Base-by-base conservation (phyloP, 2,797 vertebrate species). In the Pogonophryne albipinna region DNA sequence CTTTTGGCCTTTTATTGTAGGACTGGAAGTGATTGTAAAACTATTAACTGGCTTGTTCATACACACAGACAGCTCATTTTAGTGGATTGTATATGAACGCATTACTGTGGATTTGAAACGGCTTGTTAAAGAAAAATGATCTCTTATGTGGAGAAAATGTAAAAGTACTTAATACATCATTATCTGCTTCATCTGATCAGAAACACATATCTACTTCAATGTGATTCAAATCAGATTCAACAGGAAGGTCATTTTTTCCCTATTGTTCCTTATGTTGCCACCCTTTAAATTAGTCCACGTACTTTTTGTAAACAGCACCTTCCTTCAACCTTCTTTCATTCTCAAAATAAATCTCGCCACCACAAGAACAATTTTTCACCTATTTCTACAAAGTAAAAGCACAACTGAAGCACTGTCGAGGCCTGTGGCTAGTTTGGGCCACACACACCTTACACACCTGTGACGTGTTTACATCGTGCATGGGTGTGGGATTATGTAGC, bases 51-150 rank as follows among this genome's bases (percentile, higher is more conserved):
- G 15, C 20, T 47, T 27, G 20, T 75, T 72, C n/a, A 50, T 59
- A 31, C n/a, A n/a, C n/a, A n/a, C 57, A 63, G 50, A 74, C n/a
- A 34, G 42, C 6, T 77, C 0, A 16, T 50, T 75, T 56, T 45
- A 62, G 8, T 34, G 44, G 17, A 34, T 65, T 66, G 16, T 19
- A 17, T 34, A 66, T 69, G 2, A 13, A 66, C 12, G 49, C 11
- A 31, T 56, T 10, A 58, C 11, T 38, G 34, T 15, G 49, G 19
- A 23, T 61, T 51, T 59, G 6, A 74, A 66, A 20, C 38, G 10
- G 16, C 17, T 10, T 41, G 38, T 52, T 64, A 16, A 47, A 45
- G 31, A 16, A 46, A 15, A 38, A 38, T 27, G 31, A 11, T 45
- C 10, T 31, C 58, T 51, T 31, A 31, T 51, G 19, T 59, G 9